These are phyloP conservation scores for Plectus sambesii DNA, from an alignment of 1,140 invertebrate species.

Conservation along the genomic window DNA sequence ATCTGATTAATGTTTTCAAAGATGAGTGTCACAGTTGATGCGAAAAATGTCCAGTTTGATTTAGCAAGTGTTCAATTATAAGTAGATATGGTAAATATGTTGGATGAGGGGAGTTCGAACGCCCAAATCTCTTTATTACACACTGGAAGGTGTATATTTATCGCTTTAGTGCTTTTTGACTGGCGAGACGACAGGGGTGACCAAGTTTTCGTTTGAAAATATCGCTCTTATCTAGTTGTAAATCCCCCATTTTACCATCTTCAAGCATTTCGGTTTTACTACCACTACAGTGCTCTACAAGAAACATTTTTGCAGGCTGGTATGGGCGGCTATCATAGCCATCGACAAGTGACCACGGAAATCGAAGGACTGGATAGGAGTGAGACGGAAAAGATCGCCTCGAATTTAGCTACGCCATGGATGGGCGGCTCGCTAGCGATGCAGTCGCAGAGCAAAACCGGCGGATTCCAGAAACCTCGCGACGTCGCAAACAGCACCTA, in stretches of 20 bases:
- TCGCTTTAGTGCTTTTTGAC: too few relatives aligned
- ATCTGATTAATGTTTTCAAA: conserved; percentile 16
- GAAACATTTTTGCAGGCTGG: conserved; percentile 1
- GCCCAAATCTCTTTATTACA: too few relatives aligned
- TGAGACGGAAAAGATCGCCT: conserved; percentile 26
- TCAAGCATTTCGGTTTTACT: not conserved
- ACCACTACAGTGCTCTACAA: conserved; percentile 11
- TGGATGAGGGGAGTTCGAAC: too few relatives aligned
- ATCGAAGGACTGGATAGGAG: conserved; percentile 24
- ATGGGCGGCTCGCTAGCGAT: conserved; percentile 24
- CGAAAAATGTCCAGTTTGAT: too few relatives aligned
- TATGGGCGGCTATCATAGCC: conserved; percentile 11
- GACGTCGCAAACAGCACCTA: conserved; percentile 25
- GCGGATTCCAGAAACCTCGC: conserved; percentile 23
- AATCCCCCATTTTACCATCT: too few relatives aligned
- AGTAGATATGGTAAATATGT: too few relatives aligned
- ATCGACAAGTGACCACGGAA: conserved; percentile 20
- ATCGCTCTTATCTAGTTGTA: too few relatives aligned
- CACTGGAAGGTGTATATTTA: too few relatives aligned
- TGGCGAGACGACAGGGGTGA: conserved; percentile 11
- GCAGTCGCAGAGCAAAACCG: conserved; percentile 25
- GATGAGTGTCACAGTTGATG: too few relatives aligned
- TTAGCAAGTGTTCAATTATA: too few relatives aligned
- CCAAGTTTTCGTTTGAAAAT: too few relatives aligned
- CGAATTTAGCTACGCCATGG: conserved; percentile 26